Evolutionary conservation across 2,797 vertebrate genomes (phyloP), one percentile per base, ranked within the genome.

Genomic region (Xiphorhynchus erythropygius): DNA sequence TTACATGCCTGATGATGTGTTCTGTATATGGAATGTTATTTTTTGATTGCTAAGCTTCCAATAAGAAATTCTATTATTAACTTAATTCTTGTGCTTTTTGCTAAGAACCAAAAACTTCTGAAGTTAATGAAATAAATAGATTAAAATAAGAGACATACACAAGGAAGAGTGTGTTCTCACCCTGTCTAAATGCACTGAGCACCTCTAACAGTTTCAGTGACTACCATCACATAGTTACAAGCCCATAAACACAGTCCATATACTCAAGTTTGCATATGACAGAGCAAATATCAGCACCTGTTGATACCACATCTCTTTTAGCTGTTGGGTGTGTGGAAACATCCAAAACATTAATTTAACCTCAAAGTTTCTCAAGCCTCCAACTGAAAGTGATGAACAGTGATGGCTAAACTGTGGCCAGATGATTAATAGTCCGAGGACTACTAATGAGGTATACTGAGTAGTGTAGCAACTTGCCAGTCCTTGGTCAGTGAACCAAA

Each of bases 41-140:
- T 78, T 73, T 55, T 84, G 74, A 73, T 79, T 78, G 60, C 60
- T 88, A 84, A 92, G 30, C 21, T 95, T 96, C 87, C 52, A 78
- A 8, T 81, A 85, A 94, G 33, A 87, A 94, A 69, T 32, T 37
- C 4, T 50, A 42, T 63, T 77, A 71, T 33, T 83, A 77, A 81
- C 28, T 52, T 59, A 68, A 32, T 85, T 90, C 14, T 39, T 87
- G 5, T 71, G 32, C 0, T 50, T 84, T 93, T 77, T 88, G 9
- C 7, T 63, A 76, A 64, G 35, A 91, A 84, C 75, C 11, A 76
- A 86, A 57, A 67, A 42, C 15, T 70, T 53, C 27, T 57, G 18
- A 91, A 65, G 32, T 39, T 55, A 62, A 32, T 52, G 13, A 63
- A 92, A 73, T 22, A 75, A 93, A 25, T 28, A 11, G 13, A 9